Base-by-base conservation (phyloP, 2,797 vertebrate species). In the Brachymystax lenok region DNA sequence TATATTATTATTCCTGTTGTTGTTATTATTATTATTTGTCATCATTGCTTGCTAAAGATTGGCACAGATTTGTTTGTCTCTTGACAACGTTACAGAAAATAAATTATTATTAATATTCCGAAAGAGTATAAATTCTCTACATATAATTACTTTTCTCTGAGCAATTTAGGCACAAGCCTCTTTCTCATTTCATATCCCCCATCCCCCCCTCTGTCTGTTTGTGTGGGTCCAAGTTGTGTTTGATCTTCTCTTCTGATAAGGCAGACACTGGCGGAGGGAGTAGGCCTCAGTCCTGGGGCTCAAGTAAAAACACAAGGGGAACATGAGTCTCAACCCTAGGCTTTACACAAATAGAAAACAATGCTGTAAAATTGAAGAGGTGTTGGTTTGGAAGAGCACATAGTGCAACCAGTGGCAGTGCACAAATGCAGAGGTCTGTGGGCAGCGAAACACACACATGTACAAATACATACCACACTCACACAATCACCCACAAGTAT, bases 1-100 rank as follows among this genome's bases (percentile, higher is more conserved):
- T 92, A 93, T 92, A 88, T 89, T 85, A 90, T 88, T 87, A 88
- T 87, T 40, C 8, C 8, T 40, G 35, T 40, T 40, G 35, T 40
- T 40, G 8, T 40, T 40, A 40, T 40, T 40, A 40, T 13, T 46
- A 46, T 46, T 46, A 46, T 90, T 93, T 94, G 92, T 95, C 92
- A 92, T 92, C 89, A 92, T 87, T 93, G 93, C 93, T 94, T 94
- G 92, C 93, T 92, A 84, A 92, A 93, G 88, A 90, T 92, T 93
- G 89, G 90, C 92, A 92, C 82, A 92, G 85, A 90, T 89, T 88
- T 92, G 88, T 93, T 91, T 91, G 90, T 91, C 88, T 89, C 86
- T 87, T 88, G 87, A 91, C 90, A 89, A 90, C 83, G 51, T 85
- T 90, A 87, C 91, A 90, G 84, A 91, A 91, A 46, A 46, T 93